Conservation (phyloP, 1,140 invertebrate species). For the Wiebesia pumilae region DNA sequence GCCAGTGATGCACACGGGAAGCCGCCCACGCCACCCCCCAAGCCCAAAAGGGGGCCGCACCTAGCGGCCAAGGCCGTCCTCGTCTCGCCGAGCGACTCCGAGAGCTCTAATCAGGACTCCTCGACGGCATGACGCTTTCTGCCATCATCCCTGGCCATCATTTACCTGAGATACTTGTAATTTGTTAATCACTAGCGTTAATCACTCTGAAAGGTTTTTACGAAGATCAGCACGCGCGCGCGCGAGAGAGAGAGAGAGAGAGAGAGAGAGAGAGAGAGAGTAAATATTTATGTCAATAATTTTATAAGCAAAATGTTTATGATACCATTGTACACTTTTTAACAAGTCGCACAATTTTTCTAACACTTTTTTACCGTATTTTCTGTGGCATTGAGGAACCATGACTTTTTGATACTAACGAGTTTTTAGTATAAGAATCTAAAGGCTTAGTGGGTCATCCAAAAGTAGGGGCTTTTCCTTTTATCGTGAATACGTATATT, state of each 20-base stretch:
- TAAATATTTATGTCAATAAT: slow-evolving; percentile 51
- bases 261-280: neutral
- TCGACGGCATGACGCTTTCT: slow-evolving; percentile 58
- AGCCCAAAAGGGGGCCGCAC: slow-evolving; percentile 61
- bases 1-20: slow-evolving; percentile 55
- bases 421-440: slow-evolving; percentile 26
- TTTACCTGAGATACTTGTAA: slow-evolving; percentile 39
- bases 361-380: slow-evolving; percentile 31
- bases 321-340: slow-evolving; percentile 47
- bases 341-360: slow-evolving; percentile 35
- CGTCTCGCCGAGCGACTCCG: slow-evolving; percentile 53
- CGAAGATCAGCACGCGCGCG: no score
- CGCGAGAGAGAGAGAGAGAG: neutral
- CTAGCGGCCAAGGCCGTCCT: slow-evolving; percentile 49
- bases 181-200: slow-evolving; percentile 13
- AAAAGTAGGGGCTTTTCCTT: neutral
- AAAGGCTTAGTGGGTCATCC: slow-evolving; percentile 3
- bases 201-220: neutral
- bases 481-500: neutral
- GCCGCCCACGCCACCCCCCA: slow-evolving; percentile 68
- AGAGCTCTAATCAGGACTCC: slow-evolving; percentile 58
- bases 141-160: slow-evolving; percentile 48
- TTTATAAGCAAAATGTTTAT: slow-evolving; percentile 57
- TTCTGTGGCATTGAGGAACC: slow-evolving; percentile 35
- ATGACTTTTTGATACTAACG: slow-evolving; percentile 49